Conservation (phyloP, 2,113 vertebrate genomes). For the Tursiops truncatus region DNA sequence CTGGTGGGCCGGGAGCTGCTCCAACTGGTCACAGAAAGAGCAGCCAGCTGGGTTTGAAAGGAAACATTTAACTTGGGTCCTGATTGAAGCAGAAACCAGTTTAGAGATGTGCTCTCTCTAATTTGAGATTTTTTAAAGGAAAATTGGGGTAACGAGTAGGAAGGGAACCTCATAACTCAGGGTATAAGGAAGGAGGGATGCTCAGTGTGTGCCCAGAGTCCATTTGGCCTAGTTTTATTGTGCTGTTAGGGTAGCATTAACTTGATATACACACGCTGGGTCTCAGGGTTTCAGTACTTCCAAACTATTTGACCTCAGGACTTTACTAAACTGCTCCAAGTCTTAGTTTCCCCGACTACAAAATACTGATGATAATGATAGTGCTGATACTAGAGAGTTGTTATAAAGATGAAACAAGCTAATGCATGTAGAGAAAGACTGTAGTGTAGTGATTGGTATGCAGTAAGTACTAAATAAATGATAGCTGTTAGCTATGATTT, state of each 20-base stretch:
- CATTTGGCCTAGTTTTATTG: neutral
- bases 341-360: neutral
- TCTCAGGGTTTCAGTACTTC: neutral
- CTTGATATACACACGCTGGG: neutral
- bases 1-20: neutral
- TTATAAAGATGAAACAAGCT: neutral
- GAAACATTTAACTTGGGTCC: constrained; percentile 40
- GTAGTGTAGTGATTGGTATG: neutral
- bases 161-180: neutral
- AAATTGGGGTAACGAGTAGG: neutral
- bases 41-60: constrained; percentile 46
- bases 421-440: neutral
- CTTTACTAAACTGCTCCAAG: neutral
- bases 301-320: neutral
- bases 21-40: constrained; percentile 10
- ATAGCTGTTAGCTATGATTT: neutral
- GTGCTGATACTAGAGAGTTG: neutral
- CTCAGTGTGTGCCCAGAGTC: neutral
- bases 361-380: neutral
- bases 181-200: neutral
- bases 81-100: neutral
- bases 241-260: neutral
- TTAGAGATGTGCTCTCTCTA: neutral
- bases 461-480: neutral
- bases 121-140: constrained; percentile 16